Evolutionary conservation across 2,888 invertebrate genomes (phyloP).

Genomic region (Brachypalpus laphriformis): DNA sequence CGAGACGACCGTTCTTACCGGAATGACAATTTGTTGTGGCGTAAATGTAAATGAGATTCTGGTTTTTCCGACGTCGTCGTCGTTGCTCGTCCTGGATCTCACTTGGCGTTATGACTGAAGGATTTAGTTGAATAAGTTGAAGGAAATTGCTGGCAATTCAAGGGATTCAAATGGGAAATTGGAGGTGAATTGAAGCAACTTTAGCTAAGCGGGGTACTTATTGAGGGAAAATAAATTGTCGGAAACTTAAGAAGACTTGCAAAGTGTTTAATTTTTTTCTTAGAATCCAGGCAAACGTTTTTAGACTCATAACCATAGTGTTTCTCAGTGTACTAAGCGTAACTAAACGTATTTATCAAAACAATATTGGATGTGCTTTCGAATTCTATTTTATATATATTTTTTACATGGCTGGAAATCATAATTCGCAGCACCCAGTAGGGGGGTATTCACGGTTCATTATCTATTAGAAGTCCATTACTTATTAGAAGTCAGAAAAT

Average conservation of each 20-base stretch:
- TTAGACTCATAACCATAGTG: too few species aligned
- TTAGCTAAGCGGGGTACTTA: not conserved
- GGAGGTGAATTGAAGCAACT: not conserved
- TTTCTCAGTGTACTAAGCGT: too few species aligned
- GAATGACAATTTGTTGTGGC: slow-evolving; percentile 51
- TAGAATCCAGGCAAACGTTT: too few species aligned
- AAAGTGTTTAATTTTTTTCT: not conserved
- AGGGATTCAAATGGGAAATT: slow-evolving; percentile 6
- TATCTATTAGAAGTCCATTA: too few species aligned
- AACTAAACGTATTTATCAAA: too few species aligned
- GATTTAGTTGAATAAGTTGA: slow-evolving; percentile 43
- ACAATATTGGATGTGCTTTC: too few species aligned
- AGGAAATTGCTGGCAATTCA: slow-evolving; percentile 24
- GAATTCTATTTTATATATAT: too few species aligned
- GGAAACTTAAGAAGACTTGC: not conserved
- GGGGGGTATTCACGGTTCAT: too few species aligned
- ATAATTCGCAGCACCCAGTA: too few species aligned
- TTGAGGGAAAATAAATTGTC: not conserved
- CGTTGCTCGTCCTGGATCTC: not conserved
- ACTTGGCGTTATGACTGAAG: slow-evolving; percentile 3
- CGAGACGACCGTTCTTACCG: not conserved
- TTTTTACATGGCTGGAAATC: too few species aligned
- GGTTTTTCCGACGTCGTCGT: not conserved
- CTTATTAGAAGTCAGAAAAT: too few species aligned
- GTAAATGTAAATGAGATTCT: slow-evolving; percentile 43